A percentile compares a stretch with the other conserved stretches of the same genome.
These are phyloP conservation scores for Oryzias woworae DNA, from an alignment of 2,113 vertebrate genomes.

Conservation along the genomic window DNA sequence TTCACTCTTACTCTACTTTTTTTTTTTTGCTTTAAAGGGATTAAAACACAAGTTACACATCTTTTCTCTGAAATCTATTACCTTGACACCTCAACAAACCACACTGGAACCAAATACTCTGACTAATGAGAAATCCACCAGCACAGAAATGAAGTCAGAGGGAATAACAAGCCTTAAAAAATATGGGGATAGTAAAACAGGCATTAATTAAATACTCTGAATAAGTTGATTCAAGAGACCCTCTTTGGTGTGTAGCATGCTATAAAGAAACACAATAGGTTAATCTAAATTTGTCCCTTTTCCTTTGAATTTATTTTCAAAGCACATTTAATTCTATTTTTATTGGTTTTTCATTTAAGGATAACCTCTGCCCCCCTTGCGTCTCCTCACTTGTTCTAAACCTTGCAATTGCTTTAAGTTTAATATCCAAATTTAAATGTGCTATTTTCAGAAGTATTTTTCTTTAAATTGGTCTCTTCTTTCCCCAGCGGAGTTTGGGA, in stretches of 20 bases:
- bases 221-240: background rate
- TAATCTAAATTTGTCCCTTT: constrained; percentile 5
- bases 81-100: constrained; percentile 12
- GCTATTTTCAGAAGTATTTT: constrained; percentile 46
- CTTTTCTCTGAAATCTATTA: constrained; percentile 2
- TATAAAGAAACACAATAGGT: background rate
- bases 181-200: background rate
- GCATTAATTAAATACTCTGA: background rate
- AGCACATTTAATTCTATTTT: constrained; percentile 17
- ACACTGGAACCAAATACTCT: background rate
- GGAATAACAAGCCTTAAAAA: constrained; percentile 12
- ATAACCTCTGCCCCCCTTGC: constrained; percentile 34
- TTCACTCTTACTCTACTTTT: background rate
- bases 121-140: background rate
- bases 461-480: constrained; percentile 39
- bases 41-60: constrained; percentile 11
- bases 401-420: constrained; percentile 24
- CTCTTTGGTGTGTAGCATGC: background rate
- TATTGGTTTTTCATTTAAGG: constrained; percentile 42
- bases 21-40: background rate
- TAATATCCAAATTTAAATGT: constrained; percentile 26
- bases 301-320: constrained; percentile 22
- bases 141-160: constrained; percentile 7
- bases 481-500: constrained; percentile 38
- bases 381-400: constrained; percentile 4